These are phyloP conservation scores for Hucho hucho DNA, from an alignment of 2,113 vertebrate genomes.

Conservation along the genomic window DNA sequence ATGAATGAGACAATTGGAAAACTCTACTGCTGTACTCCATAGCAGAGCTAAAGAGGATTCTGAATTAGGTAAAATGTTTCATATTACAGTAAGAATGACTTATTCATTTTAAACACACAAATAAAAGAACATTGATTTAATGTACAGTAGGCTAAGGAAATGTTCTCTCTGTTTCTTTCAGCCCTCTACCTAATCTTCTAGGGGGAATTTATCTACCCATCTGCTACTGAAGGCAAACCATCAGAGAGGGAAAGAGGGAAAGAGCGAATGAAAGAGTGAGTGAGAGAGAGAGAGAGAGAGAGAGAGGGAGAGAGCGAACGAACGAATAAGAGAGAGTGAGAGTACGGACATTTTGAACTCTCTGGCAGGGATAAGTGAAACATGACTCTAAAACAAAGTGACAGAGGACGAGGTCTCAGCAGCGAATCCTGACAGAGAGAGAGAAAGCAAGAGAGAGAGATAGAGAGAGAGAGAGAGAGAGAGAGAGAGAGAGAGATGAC, in stretches of 20 bases:
- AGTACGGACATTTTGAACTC: not conserved
- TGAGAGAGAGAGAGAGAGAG: too few relatives aligned
- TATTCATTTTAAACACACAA: slow-evolving; percentile 37
- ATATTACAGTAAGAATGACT: slow-evolving; percentile 39
- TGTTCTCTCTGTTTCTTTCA: not conserved
- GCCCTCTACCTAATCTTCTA: not conserved
- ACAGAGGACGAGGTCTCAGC: slow-evolving; percentile 19
- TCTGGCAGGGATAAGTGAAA: slow-evolving; percentile 29
- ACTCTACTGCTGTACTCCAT: too few relatives aligned
- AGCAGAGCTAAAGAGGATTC: not conserved
- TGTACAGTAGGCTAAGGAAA: not conserved
- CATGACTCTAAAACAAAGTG: slow-evolving; percentile 42
- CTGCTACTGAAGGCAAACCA: not conserved
- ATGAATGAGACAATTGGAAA: too few relatives aligned
- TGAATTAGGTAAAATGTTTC: slow-evolving; percentile 49
- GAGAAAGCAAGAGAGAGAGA: slow-evolving; percentile 14
- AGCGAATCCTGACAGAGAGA: not conserved
- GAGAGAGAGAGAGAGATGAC: not conserved
- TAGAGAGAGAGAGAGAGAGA: not conserved
- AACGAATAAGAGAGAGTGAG: not conserved
- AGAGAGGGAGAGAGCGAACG: not conserved
- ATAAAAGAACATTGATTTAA: not conserved
- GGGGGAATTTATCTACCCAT: not conserved
- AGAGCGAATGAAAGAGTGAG: slow-evolving; percentile 2
- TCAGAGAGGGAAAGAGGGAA: not conserved